A percentile compares a stretch with the other conserved stretches of the same genome.
Conservation (phyloP, 2,888 invertebrate species). For the Drosophila kokeensis region DNA sequence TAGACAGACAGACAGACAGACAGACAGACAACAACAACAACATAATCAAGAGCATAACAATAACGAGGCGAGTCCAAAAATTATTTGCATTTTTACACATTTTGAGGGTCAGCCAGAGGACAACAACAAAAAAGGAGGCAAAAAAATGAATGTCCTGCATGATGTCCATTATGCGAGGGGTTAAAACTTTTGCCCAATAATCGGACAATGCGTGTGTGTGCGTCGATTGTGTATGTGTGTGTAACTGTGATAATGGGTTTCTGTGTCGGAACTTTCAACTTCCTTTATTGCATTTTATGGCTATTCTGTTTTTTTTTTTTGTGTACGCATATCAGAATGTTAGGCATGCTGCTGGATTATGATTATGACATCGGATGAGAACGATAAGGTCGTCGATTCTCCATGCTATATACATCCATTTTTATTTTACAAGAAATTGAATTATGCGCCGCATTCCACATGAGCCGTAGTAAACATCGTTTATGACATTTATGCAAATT, state of each 20-base stretch:
- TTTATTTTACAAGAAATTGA: constrained; percentile 52
- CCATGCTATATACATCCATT: background rate
- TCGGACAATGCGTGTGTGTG: constrained; percentile 51
- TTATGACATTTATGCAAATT: constrained; percentile 73
- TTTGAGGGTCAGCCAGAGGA: constrained; percentile 79
- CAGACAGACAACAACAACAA: constrained; percentile 50
- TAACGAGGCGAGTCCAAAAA: constrained; percentile 70
- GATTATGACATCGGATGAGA: constrained; percentile 67
- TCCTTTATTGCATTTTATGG: constrained; percentile 82
- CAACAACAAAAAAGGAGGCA: constrained; percentile 9
- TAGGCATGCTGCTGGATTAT: constrained; percentile 51
- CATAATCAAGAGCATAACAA: constrained; percentile 80
- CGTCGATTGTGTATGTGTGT: constrained; percentile 17
- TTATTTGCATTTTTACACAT: constrained; percentile 81
- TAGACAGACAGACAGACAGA: background rate
- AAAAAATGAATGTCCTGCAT: constrained; percentile 72
- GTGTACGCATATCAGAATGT: constrained; percentile 44
- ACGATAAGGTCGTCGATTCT: constrained; percentile 35
- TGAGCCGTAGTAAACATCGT: constrained; percentile 45
- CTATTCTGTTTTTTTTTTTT: constrained; percentile 30
- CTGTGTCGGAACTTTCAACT: constrained; percentile 82
- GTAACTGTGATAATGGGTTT: constrained; percentile 81
- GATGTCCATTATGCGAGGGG: constrained; percentile 74
- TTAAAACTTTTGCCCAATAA: constrained; percentile 71
- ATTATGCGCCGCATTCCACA: constrained; percentile 49